Base-by-base conservation (phyloP, 2,888 invertebrate genomes). In the Oxyscelio sp. region DNA sequence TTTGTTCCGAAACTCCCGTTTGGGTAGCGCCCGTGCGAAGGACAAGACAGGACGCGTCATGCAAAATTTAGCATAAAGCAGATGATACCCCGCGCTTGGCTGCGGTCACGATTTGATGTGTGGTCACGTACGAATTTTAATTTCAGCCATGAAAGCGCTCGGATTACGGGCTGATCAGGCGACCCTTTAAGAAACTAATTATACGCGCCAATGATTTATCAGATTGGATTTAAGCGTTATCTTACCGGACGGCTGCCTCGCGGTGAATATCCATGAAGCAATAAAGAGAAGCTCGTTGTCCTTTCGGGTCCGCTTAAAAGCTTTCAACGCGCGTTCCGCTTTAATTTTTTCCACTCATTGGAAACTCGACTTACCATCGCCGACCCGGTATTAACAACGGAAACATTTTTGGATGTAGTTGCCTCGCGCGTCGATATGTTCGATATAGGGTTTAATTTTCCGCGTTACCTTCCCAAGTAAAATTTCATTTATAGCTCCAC, bases 71-170 rank as follows among this genome's bases (percentile, higher is more conserved):
- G 65, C 77, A 78, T 71, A 56, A 82, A 82, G 73, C 54, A 40
- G 71, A 71, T 82, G 75, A 81, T 81, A 43, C 77, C 59, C 17
- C 40, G 43, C 43, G 54, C 73, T 22, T 34, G 52, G 40, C 24
- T 63, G 27, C 54, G 65, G 58, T 71, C 82, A 71, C 83, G 83
- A 83, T 66, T 73, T 52, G 73, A 83, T 83, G 83, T 83, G 77
- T 73, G 77, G 83, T 83, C 83, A 83, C 83, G 83, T 83, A 77
- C 77, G 66, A 59, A 82, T 83, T 82, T 82, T 78, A 78, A 83
- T 78, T 83, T 68, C 71, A 11, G 1, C 31, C 31, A 19, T 52
- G 65, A 70, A 68, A 74, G 74, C 52, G 22, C 4, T 17, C 21
- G 52, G 75, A 82, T 82, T 82, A 66, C 24, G 27, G 31, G 4